Evolutionary conservation across 2,888 invertebrate species (phyloP), one percentile per base, ranked within the genome.

Genomic region (Esperia sulphurella): DNA sequence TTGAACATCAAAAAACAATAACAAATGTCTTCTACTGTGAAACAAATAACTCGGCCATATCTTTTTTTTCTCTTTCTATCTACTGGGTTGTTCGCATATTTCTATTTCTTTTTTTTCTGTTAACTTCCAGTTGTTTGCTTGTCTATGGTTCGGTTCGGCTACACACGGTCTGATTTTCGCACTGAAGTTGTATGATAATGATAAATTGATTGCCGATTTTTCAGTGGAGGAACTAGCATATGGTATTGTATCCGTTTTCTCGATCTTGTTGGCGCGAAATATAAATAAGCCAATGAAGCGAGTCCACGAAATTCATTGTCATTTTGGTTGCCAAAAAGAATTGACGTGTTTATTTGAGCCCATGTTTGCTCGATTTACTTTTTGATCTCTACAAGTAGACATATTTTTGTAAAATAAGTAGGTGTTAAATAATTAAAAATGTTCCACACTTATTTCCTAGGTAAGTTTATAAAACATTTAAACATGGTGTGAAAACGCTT

Each of bases 251-350:
- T 35, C n/a, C 35, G 35, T 3, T 35, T 35, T 35, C 6, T n/a
- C n/a, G n/a, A n/a, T n/a, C 1, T n/a, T 3, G 7, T 42, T n/a
- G 30, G 68, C 76, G 75, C 67, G 51, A 61, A 59, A 64, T 57
- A 52, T 49, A 57, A 75, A 72, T 55, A 43, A 45, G 57, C 87
- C 87, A 88, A 88, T 88, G 54, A 70, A 35, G 55, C 38, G 43
- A 57, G 58, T 63, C 79, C 87, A 88, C 87, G 87, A 86, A 79
- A 74, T 78, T 77, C 85, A 85, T 81, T 80, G 86, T 83, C 86
- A 83, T 63, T 61, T 53, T 59, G 58, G 56, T 58, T 39, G 35
- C 45, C 40, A 48, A 48, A 51, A 43, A 45, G 37, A 41, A 78
- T 76, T 83, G 83, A 86, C 83, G 87, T 86, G 87, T 85, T 75